A percentile compares a stretch with the other conserved stretches of the same genome.
Conservation (phyloP, 2,888 invertebrate genomes). For the Odiellus spinosus region DNA sequence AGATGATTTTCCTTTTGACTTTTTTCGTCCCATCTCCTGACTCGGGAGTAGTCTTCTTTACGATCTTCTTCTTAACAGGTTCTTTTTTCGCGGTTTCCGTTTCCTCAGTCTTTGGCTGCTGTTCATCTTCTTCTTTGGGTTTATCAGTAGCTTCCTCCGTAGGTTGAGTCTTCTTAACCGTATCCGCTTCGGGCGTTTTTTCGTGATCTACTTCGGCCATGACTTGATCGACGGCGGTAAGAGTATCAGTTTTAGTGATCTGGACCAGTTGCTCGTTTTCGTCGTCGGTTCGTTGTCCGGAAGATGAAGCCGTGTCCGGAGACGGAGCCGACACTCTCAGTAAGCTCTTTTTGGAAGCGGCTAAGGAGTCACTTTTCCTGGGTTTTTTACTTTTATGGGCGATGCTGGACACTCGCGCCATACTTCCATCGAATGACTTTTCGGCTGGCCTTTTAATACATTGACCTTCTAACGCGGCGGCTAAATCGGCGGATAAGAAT, state of each 20-base stretch:
- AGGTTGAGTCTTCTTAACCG: slow-evolving; percentile 37
- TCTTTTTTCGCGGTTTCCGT: slow-evolving; percentile 1
- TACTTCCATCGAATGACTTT: slow-evolving; percentile 15
- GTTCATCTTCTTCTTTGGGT: too few relatives aligned
- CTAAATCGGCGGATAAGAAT: slow-evolving; percentile 16
- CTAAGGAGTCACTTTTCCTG: slow-evolving; percentile 7
- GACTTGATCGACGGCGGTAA: neutral
- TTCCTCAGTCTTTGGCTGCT: slow-evolving; percentile 11
- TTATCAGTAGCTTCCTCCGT: too few relatives aligned
- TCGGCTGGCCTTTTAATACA: slow-evolving; percentile 14
- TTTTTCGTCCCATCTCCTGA: too few relatives aligned
- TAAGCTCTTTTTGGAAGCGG: too few relatives aligned
- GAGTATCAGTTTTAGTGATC: neutral
- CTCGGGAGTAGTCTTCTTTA: too few relatives aligned
- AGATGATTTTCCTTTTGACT: too few relatives aligned
- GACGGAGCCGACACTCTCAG: too few relatives aligned
- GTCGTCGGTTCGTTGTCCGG: too few relatives aligned
- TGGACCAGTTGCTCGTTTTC: neutral
- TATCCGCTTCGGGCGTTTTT: slow-evolving; percentile 27
- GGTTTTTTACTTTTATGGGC: slow-evolving; percentile 13
- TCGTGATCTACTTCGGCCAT: neutral
- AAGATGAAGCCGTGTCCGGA: too few relatives aligned
- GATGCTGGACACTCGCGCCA: slow-evolving; percentile 11
- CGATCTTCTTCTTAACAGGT: too few relatives aligned
- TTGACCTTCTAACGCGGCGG: slow-evolving; percentile 14